A percentile compares a stretch with the other conserved stretches of the same genome.
phyloP scores from a whole-genome alignment of 1,140 invertebrate genomes.

The Heterodera schachtii region DNA sequence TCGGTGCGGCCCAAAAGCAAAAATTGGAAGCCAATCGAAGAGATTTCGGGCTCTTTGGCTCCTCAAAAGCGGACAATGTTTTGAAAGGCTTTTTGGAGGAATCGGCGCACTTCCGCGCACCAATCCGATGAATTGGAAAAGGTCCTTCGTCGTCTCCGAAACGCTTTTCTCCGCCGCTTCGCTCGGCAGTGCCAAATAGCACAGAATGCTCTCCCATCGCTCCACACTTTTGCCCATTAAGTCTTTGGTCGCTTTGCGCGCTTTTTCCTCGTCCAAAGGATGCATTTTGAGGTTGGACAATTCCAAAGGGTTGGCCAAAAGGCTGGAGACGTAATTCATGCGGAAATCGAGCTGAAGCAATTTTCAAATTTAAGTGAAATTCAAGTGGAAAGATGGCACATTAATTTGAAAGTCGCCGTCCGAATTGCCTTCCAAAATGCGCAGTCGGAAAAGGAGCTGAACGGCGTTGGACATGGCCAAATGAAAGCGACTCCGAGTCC shows the following conservation, averaged over 20 bases:
- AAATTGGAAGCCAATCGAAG: slow-evolving; percentile 50
- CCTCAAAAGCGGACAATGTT: neutral
- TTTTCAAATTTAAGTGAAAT: neutral
- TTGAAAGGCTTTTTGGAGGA: neutral
- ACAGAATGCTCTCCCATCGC: slow-evolving; percentile 47
- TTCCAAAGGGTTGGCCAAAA: slow-evolving; percentile 34
- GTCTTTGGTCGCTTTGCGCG: slow-evolving; percentile 40
- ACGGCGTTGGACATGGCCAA: slow-evolving; percentile 18
- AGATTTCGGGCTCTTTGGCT: slow-evolving; percentile 38
- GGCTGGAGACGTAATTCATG: slow-evolving; percentile 49
- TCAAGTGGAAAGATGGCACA: slow-evolving; percentile 3
- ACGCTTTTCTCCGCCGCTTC: slow-evolving; percentile 41
- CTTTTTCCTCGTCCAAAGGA: slow-evolving; percentile 39
- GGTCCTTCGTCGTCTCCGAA: slow-evolving; percentile 36
- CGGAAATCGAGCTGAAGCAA: slow-evolving; percentile 42
- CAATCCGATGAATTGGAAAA: slow-evolving; percentile 50
- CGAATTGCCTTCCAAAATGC: slow-evolving; percentile 36
- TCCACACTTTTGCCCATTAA: slow-evolving; percentile 43
- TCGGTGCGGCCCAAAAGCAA: slow-evolving; percentile 42
- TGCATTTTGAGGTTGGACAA: slow-evolving; percentile 31
- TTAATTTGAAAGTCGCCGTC: slow-evolving; percentile 38
- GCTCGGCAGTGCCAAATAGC: slow-evolving; percentile 51
- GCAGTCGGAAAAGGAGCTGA: slow-evolving; percentile 21
- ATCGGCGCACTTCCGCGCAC: slow-evolving; percentile 31
- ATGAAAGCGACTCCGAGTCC: slow-evolving; percentile 12